These are phyloP conservation scores for Sphenopsis melanotis DNA, from an alignment of 2,797 vertebrate species.

Conservation along the genomic window DNA sequence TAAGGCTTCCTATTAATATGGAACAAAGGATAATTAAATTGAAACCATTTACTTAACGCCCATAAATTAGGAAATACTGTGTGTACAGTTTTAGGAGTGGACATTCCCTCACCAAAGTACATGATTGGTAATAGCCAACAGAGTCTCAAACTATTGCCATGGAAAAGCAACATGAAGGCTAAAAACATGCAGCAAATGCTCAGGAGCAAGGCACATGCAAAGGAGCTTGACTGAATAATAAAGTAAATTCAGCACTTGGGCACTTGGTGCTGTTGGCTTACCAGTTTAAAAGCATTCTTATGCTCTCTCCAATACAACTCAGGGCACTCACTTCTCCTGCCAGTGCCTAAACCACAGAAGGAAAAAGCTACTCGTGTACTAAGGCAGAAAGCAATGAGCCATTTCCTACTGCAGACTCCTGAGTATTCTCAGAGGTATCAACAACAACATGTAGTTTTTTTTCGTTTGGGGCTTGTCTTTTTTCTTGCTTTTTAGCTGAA, in stretches of 20 bases:
- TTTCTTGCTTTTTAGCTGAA: neutral
- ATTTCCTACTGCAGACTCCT: neutral
- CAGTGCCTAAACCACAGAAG: neutral
- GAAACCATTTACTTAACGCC: neutral
- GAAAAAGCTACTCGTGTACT: neutral
- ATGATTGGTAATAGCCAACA: neutral
- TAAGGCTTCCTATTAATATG: neutral
- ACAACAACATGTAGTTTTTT: fast-evolving
- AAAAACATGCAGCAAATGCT: neutral
- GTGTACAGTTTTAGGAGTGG: neutral
- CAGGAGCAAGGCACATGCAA: neutral
- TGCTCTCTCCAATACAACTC: neutral
- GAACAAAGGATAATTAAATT: neutral
- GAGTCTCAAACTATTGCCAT: neutral
- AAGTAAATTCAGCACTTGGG: neutral
- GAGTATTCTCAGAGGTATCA: neutral
- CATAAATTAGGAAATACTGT: neutral
- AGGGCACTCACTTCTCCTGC: neutral
- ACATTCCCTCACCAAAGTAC: neutral
- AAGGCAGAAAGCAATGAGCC: neutral
- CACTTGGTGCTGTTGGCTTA: neutral
- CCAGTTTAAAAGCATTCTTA: neutral
- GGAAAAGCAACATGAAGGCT: neutral
- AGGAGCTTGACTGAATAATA: fast-evolving
- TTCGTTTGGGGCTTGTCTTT: neutral